A percentile compares a stretch with the other conserved stretches of the same genome.
Evolutionary conservation across 2,888 invertebrate genomes (phyloP).

Genomic region (Mesorhabditis spiculigera): DNA sequence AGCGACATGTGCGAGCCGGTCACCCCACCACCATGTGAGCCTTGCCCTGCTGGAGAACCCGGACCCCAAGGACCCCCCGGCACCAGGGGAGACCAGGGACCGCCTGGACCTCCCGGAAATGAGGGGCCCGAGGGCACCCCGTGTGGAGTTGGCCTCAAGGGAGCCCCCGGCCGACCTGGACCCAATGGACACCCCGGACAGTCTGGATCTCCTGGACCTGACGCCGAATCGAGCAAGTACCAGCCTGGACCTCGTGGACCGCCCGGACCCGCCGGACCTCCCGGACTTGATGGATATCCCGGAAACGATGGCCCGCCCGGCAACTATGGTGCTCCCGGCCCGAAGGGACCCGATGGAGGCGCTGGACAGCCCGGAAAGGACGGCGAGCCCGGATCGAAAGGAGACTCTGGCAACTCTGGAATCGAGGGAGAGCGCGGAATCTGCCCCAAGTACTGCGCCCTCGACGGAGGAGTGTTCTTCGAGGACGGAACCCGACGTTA

Average conservation of each 20-base stretch:
- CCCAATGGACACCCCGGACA: conserved; percentile 23
- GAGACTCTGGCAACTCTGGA: not conserved
- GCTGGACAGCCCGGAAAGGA: conserved; percentile 2
- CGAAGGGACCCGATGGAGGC: conserved; percentile 17
- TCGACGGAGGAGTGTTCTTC: not conserved
- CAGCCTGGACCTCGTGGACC: conserved; percentile 28
- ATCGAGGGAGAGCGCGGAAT: conserved; percentile 6
- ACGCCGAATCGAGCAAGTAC: conserved; percentile 9
- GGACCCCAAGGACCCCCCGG: conserved; percentile 21
- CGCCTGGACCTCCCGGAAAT: conserved; percentile 25
- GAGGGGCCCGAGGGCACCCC: conserved; percentile 20
- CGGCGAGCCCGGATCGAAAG: not conserved
- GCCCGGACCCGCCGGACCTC: conserved; percentile 28
- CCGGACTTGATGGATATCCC: conserved; percentile 26
- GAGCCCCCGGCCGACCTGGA: conserved; percentile 21
- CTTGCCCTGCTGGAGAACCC: conserved; percentile 16
- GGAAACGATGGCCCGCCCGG: conserved; percentile 23
- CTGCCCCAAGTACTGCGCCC: conserved; percentile 6
- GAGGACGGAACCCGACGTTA: conserved; percentile 5
- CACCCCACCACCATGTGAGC: conserved; percentile 3
- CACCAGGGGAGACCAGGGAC: conserved; percentile 14
- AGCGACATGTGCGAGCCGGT: conserved; percentile 1
- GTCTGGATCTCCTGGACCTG: conserved; percentile 19
- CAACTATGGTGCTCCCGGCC: conserved; percentile 11
- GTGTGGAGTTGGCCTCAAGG: conserved; percentile 22